Conservation (phyloP, 2,888 invertebrate genomes). For the Polydrusus tereticollis region DNA sequence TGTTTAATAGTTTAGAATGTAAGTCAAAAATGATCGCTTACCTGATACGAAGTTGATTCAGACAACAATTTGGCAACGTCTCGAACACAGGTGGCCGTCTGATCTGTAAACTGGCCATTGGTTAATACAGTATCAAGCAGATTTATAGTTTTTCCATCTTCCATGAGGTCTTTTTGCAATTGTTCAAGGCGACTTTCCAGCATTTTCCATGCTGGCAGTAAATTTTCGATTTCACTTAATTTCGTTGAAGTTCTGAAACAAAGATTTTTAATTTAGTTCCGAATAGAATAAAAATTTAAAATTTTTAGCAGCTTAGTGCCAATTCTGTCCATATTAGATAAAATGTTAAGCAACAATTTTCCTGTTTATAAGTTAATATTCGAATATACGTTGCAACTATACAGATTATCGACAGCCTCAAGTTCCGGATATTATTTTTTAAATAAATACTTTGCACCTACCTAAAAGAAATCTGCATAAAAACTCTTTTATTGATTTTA, state of each 20-base stretch:
- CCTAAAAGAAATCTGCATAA: too few relatives aligned
- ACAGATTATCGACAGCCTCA: too few relatives aligned
- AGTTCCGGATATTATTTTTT: too few relatives aligned
- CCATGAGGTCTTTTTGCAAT: constrained; percentile 80
- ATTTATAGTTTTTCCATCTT: constrained; percentile 75
- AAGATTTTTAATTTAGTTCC: constrained; percentile 16
- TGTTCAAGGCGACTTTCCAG: constrained; percentile 83
- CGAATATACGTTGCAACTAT: too few relatives aligned
- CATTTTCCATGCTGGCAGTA: constrained; percentile 81
- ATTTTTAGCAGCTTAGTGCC: too few relatives aligned
- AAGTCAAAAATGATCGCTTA: too few relatives aligned
- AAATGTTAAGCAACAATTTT: too few relatives aligned
- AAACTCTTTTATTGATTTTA: too few relatives aligned
- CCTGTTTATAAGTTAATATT: too few relatives aligned
- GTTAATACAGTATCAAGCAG: constrained; percentile 68
- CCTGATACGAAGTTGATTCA: constrained; percentile 66
- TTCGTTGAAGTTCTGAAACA: constrained; percentile 78
- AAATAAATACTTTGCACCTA: too few relatives aligned
- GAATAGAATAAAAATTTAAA: background rate
- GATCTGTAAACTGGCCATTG: constrained; percentile 65
- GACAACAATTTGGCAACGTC: constrained; percentile 73
- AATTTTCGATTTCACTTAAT: constrained; percentile 78
- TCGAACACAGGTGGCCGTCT: constrained; percentile 71
- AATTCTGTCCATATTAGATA: too few relatives aligned
- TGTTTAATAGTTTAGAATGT: too few relatives aligned